These are phyloP conservation scores for Drosophila anomelani DNA, from an alignment of 2,888 invertebrate genomes.

Conservation along the genomic window DNA sequence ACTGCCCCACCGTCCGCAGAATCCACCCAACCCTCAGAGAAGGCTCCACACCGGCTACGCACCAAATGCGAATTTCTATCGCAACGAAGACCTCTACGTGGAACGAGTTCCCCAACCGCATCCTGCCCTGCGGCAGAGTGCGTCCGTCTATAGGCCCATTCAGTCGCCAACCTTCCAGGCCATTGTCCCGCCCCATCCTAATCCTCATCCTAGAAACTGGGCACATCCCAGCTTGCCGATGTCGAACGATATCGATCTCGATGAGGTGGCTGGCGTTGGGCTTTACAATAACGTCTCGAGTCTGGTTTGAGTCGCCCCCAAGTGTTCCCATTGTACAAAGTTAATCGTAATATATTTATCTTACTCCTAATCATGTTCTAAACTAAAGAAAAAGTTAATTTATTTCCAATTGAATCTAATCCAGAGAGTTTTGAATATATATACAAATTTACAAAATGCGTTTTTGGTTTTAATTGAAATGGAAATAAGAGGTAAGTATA, in stretches of 20 bases:
- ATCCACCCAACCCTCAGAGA: conserved; percentile 33
- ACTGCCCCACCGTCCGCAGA: conserved; percentile 85
- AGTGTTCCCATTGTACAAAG: conserved; percentile 26
- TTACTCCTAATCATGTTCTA: conserved; percentile 20
- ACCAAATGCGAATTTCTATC: conserved; percentile 31
- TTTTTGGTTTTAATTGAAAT: neutral
- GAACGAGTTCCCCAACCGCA: conserved; percentile 10
- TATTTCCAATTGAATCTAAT: conserved; percentile 30
- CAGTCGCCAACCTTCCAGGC: conserved; percentile 34
- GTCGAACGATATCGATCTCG: conserved; percentile 54
- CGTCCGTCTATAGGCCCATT: conserved; percentile 27
- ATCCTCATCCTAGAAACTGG: conserved; percentile 31
- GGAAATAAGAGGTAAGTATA: neutral
- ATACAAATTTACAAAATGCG: neutral
- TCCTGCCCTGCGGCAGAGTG: conserved; percentile 6
- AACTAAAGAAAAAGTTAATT: conserved; percentile 41
- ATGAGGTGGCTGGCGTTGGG: conserved; percentile 53
- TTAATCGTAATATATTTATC: conserved; percentile 36
- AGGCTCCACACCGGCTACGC: conserved; percentile 36
- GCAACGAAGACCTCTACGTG: conserved; percentile 31
- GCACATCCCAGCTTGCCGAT: conserved; percentile 25
- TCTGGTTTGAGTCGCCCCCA: conserved; percentile 48
- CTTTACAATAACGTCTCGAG: conserved; percentile 71
- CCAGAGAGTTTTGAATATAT: conserved; percentile 20
- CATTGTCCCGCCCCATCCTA: conserved; percentile 24